These are phyloP conservation scores for Proteles cristata DNA, from an alignment of 2,113 vertebrate species.

Conservation along the genomic window DNA sequence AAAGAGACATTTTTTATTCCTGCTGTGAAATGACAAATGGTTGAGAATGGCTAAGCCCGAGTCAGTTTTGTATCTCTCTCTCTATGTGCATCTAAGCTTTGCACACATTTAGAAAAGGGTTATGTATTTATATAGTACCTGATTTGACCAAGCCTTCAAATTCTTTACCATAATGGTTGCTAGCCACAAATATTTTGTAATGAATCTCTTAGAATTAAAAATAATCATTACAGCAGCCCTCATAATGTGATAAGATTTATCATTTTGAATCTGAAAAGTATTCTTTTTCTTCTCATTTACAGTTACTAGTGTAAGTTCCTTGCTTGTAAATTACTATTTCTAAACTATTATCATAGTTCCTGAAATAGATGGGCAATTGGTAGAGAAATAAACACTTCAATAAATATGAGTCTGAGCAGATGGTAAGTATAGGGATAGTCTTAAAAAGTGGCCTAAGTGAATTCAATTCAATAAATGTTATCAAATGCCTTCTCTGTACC, in stretches of 20 bases:
- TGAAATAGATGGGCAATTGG: background rate
- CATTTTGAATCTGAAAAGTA: background rate
- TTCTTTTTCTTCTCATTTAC: background rate
- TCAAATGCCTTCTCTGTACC: background rate
- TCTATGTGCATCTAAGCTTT: background rate
- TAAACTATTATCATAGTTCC: background rate
- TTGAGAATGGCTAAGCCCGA: no score
- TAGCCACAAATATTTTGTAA: background rate
- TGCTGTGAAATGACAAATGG: background rate
- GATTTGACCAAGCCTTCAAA: background rate
- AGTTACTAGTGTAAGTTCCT: background rate
- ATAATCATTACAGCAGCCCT: background rate
- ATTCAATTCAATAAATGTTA: background rate
- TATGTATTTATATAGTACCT: background rate
- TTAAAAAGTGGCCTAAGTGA: background rate
- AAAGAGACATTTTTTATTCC: background rate
- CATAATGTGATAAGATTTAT: background rate
- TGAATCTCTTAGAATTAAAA: slow-evolving; percentile 29
- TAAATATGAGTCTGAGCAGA: background rate
- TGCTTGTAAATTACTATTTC: background rate
- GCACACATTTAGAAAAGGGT: background rate
- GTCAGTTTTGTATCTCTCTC: background rate
- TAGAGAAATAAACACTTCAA: background rate
- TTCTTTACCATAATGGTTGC: background rate
- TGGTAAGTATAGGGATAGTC: background rate